Evolutionary conservation across 2,113 vertebrate genomes (phyloP).

Genomic region (Channa maculata): DNA sequence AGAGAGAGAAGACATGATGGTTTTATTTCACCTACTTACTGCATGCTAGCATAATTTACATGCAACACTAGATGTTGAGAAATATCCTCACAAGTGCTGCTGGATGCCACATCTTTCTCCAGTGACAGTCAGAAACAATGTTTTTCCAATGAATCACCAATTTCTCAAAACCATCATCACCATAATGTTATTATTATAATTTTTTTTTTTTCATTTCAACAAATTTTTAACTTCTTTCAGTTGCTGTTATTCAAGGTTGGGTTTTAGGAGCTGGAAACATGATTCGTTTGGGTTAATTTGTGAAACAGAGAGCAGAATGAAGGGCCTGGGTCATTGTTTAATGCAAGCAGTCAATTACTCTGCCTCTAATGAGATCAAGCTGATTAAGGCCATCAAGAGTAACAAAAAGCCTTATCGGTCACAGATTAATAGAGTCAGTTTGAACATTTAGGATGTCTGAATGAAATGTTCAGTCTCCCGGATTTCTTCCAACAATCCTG

Average conservation of each 20-base stretch:
- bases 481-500: conserved; percentile 14
- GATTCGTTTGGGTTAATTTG: conserved; percentile 73
- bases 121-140: conserved; percentile 48
- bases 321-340: conserved; percentile 68
- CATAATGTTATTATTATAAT: not conserved
- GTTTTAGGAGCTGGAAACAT: conserved; percentile 40
- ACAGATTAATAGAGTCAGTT: conserved; percentile 61
- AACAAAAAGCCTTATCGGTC: conserved; percentile 63
- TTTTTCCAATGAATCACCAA: conserved; percentile 49
- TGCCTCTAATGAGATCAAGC: conserved; percentile 72
- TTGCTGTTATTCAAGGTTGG: conserved; percentile 32
- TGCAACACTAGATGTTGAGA: conserved; percentile 47
- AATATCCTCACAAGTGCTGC: conserved; percentile 39
- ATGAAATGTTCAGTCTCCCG: conserved; percentile 23
- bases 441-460: conserved; percentile 47
- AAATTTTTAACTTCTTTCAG: conserved; percentile 2
- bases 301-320: conserved; percentile 50
- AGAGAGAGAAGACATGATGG: conserved; percentile 48
- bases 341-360: conserved; percentile 66
- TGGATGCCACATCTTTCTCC: conserved; percentile 25
- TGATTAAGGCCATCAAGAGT: conserved; percentile 67
- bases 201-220: not conserved
- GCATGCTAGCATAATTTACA: conserved; percentile 54
- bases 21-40: conserved; percentile 60
- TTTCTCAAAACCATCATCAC: conserved; percentile 37